Evolutionary conservation across 2,888 invertebrate genomes (phyloP), one percentile per base, ranked within the genome.

Genomic region (Phlogophora meticulosa): DNA sequence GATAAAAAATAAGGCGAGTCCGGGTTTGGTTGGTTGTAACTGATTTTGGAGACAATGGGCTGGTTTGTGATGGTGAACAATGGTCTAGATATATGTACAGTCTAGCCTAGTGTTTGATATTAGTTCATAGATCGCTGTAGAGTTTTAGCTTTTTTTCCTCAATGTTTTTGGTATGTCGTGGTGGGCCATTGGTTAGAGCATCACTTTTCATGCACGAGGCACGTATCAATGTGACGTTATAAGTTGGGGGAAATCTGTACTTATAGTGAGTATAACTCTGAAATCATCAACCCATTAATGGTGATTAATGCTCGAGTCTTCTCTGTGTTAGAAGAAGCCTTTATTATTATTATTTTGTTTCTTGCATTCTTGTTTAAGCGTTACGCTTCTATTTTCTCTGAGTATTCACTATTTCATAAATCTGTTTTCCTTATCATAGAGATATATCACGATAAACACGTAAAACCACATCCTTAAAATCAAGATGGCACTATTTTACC

Each of bases 1-100:
- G 78, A 64, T 76, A 77, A 66, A 72, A 70, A 72, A 63, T 71
- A 59, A 48, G 52, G 61, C 51, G 49, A 51, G 45, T n/a, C 53
- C 9, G 32, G 24, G 7, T 72, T 17, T 55, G 57, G 53, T 24
- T 48, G 20, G 15, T 32, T 51, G 61, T 13, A 32, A 46, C 42
- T 10, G 78, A 53, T 65, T 24, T 65, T 48, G 42, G 43, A 60
- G 65, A 72, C 73, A 78, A 61, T 61, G 46, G 40, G 0, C 13
- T 36, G 15, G 48, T 43, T 36, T 36, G 10, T 20, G 28, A 0
- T 34, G 11, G 22, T 22, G 17, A 48, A 70, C 34, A 52, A 60
- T 76, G 34, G 7, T 52, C 28, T 32, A 28, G 22, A 32, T 48
- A 32, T 66, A 1, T 1, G 28, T 64, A 0, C 1, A 1, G 20